Percentiles rank a stretch among this genome's conserved stretches.
phyloP scores from a whole-genome alignment of 2,797 vertebrate genomes.

The Hephaestus fuliginosus region DNA sequence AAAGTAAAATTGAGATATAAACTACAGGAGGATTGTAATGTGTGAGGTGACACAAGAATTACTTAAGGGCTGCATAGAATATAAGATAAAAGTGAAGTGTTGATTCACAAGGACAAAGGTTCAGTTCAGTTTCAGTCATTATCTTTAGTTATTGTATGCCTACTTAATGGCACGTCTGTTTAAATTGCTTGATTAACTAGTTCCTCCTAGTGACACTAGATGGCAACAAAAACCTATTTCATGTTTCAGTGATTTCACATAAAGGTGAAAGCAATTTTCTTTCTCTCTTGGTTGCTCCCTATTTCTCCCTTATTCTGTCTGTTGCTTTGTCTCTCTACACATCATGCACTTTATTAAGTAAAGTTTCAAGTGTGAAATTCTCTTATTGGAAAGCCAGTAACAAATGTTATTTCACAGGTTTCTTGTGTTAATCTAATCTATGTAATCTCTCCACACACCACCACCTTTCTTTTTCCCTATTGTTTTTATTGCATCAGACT shows the following conservation, averaged over 20 bases:
- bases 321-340: slow-evolving; percentile 26
- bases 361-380: slow-evolving; percentile 48
- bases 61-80: background rate
- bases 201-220: slow-evolving; percentile 72
- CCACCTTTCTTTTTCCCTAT: slow-evolving; percentile 50
- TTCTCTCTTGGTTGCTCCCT: background rate
- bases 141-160: background rate
- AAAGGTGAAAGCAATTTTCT: background rate
- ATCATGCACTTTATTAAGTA: slow-evolving; percentile 33
- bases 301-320: background rate
- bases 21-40: background rate
- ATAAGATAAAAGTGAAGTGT: background rate
- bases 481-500: slow-evolving; percentile 42
- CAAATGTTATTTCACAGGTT: slow-evolving; percentile 39
- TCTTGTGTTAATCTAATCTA: slow-evolving; percentile 37
- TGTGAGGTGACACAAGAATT: background rate
- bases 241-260: slow-evolving; percentile 5
- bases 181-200: background rate
- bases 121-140: background rate
- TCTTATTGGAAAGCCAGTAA: slow-evolving; percentile 38
- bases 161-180: background rate
- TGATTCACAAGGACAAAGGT: background rate
- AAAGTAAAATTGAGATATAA: background rate
- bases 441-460: slow-evolving; percentile 26
- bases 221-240: slow-evolving; percentile 74